Base-by-base conservation (phyloP, 2,888 invertebrate genomes). In the Diogma glabrata region DNA sequence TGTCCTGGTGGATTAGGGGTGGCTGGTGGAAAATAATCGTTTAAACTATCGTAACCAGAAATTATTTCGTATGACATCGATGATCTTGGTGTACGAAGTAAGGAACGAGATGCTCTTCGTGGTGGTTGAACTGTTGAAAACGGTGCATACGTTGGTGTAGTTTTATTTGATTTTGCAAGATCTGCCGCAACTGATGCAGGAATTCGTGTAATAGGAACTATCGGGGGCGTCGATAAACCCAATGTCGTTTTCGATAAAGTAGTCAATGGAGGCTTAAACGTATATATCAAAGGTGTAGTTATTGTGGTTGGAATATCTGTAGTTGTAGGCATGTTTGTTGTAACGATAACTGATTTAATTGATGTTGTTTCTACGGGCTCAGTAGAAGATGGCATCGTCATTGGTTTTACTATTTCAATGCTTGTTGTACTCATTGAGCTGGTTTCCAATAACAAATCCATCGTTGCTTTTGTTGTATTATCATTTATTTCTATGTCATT, bases 401-500 rank as follows among this genome's bases (percentile, higher is more conserved):
- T 52, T 51, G 45, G 17, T 26, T 45, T 51, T 30, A 47, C 30
- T 49, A 26, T 40, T 22, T 49, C 51, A 51, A 49, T 38, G 36
- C 49, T 51, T 24, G 45, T 49, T 28, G 38, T n/a, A 40, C 49
- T 26, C 36, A 49, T 49, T 46, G 52, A 60, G 36, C 60, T 57
- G 10, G 62, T 55, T 28, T 64, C 61, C 24, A 63, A 55, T 20
- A 59, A 51, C 40, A 66, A 54, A 45, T 62, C 60, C 51, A 60
- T 58, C 48, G 53, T 62, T 38, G 60, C 63, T 38, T 61, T 53
- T 12, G 63, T 60, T 54, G 60, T 59, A 14, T 57, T 52, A 20
- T 51, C 55, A 19, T 59, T 55, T n/a, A 55, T 54, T 24, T 59
- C 55, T 19, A 28, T 47, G 22, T 43, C 43, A n/a, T 7, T 28